These are phyloP conservation scores for Nestor notabilis DNA, from an alignment of 2,113 vertebrate species.

Conservation along the genomic window DNA sequence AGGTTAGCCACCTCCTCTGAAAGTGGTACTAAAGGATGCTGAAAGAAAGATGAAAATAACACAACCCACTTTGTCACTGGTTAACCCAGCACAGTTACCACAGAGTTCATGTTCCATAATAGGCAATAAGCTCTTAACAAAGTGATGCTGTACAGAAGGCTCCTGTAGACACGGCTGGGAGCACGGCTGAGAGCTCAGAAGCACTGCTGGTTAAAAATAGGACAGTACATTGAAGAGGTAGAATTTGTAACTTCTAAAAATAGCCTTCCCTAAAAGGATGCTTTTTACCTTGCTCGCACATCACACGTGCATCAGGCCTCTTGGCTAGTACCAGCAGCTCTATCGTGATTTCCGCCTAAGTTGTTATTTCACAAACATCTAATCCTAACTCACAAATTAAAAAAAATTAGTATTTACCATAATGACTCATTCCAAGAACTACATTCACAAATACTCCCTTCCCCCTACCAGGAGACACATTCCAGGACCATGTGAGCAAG, in stretches of 20 bases:
- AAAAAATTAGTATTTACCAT: not conserved
- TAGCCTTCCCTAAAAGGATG: not conserved
- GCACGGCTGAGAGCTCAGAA: not conserved
- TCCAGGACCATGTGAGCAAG: constrained; percentile 21
- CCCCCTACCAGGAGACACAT: not conserved
- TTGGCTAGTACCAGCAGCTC: not conserved
- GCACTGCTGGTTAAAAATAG: constrained; percentile 41
- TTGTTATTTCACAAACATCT: not conserved
- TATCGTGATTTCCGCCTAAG: not conserved
- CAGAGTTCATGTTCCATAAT: not conserved
- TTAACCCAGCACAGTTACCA: constrained; percentile 3
- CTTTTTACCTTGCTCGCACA: not conserved
- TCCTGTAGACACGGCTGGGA: not conserved
- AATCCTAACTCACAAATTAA: not conserved
- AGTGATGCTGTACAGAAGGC: not conserved
- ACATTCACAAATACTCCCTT: not conserved
- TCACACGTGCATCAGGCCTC: not conserved
- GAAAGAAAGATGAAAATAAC: not conserved
- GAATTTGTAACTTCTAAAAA: constrained; percentile 53
- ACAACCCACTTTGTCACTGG: not conserved
- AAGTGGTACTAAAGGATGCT: not conserved
- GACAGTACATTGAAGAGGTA: not conserved
- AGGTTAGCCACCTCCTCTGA: not conserved
- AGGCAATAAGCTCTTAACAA: not conserved
- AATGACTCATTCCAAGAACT: not conserved